phyloP scores from a whole-genome alignment of 2,797 vertebrate genomes.

The Mus minutoides region DNA sequence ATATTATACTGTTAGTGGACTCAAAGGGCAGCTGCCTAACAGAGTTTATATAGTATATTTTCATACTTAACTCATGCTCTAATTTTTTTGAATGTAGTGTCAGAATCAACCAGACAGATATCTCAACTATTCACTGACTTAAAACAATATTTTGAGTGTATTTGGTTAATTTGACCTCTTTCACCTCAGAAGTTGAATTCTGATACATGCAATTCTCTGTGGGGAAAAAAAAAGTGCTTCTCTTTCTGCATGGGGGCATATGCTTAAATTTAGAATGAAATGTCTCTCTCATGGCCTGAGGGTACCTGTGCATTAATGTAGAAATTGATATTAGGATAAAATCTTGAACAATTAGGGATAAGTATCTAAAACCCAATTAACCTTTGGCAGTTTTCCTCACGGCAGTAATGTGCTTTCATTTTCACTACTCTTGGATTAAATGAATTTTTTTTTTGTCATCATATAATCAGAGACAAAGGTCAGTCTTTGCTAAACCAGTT shows the following conservation, averaged over 20 bases:
- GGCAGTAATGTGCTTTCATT: slow-evolving; percentile 58
- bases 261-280: slow-evolving; percentile 71
- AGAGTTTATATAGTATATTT: slow-evolving; percentile 14
- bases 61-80: slow-evolving; percentile 48
- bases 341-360: slow-evolving; percentile 77
- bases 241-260: slow-evolving; percentile 22
- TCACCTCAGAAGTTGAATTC: slow-evolving; percentile 60
- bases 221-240: neutral
- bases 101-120: slow-evolving; percentile 17
- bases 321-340: slow-evolving; percentile 79
- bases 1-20: neutral
- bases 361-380: slow-evolving; percentile 81
- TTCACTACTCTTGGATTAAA: slow-evolving; percentile 62
- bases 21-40: neutral
- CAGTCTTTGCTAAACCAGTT: slow-evolving; percentile 22
- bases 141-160: slow-evolving; percentile 20
- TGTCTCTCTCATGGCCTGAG: slow-evolving; percentile 62
- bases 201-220: slow-evolving; percentile 61
- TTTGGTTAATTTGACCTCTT: slow-evolving; percentile 67
- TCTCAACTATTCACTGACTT: neutral
- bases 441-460: slow-evolving; percentile 53
- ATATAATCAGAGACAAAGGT: slow-evolving; percentile 53
- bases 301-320: slow-evolving; percentile 64
- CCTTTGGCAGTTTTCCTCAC: slow-evolving; percentile 66
- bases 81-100: neutral